A percentile compares a stretch with the other conserved stretches of the same genome.
Conservation (phyloP, 2,797 vertebrate species). For the Sphenodon punctatus region DNA sequence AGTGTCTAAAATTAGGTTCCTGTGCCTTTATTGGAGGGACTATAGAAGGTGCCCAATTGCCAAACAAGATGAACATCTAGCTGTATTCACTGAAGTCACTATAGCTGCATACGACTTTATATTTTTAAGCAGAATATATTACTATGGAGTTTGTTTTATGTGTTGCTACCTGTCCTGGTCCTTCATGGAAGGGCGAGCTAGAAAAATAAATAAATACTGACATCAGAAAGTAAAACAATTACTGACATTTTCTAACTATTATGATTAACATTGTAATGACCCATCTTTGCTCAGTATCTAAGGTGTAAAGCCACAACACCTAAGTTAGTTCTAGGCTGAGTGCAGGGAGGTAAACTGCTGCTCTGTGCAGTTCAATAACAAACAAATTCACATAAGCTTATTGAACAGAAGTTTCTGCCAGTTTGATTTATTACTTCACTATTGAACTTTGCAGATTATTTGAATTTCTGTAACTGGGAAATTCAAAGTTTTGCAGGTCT, state of each 20-base stretch:
- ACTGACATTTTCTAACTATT: background rate
- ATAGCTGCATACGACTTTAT: accelerated
- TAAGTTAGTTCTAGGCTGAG: too few species aligned
- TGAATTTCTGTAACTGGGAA: background rate
- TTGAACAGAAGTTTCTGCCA: slow-evolving; percentile 25
- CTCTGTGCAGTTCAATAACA: background rate
- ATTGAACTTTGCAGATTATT: slow-evolving; percentile 26
- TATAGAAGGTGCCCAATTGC: background rate
- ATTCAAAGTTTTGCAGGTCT: slow-evolving; percentile 21
- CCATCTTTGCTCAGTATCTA: background rate
- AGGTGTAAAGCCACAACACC: background rate
- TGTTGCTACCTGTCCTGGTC: too few species aligned
- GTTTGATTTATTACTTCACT: slow-evolving; percentile 20
- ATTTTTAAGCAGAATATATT: too few species aligned
- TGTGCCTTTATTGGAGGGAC: background rate
- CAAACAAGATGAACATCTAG: background rate
- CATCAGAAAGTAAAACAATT: too few species aligned
- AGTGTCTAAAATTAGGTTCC: background rate
- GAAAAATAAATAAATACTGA: too few species aligned
- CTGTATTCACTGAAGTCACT: background rate
- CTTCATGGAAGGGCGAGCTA: too few species aligned
- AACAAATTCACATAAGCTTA: background rate
- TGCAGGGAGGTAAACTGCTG: background rate
- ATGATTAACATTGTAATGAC: background rate
- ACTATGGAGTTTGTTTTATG: too few species aligned